Evolutionary conservation across 2,797 vertebrate genomes (phyloP).

Genomic region (Pelodytes ibericus): DNA sequence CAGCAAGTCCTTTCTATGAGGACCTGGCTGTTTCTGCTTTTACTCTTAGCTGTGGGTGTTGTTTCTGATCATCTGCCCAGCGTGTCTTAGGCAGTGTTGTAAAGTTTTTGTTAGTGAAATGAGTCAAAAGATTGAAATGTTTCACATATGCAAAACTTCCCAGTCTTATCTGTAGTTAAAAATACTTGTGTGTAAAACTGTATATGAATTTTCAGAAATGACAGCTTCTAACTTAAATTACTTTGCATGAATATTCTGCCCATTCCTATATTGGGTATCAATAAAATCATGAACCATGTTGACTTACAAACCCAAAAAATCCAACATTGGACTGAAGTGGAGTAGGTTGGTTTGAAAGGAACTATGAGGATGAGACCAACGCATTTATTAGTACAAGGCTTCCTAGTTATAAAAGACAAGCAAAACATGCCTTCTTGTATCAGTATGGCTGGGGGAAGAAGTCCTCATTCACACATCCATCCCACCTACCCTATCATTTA

Average conservation of each 20-base stretch:
- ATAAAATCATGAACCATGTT: too few relatives aligned
- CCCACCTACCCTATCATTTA: too few relatives aligned
- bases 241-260: background rate
- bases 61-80: conserved; percentile 11
- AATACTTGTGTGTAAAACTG: background rate
- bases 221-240: background rate
- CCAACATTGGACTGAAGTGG: too few relatives aligned
- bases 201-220: too few relatives aligned
- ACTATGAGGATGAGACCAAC: too few relatives aligned
- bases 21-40: background rate
- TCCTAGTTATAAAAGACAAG: too few relatives aligned
- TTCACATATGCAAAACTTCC: conserved; percentile 65
- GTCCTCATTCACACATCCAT: too few relatives aligned
- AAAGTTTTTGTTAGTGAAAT: conserved; percentile 67
- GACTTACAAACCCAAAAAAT: too few relatives aligned
- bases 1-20: background rate
- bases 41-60: conserved; percentile 8
- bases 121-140: conserved; percentile 72
- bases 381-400: too few relatives aligned
- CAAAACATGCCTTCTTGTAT: too few relatives aligned
- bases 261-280: background rate
- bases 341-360: too few relatives aligned
- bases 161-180: conserved; percentile 43
- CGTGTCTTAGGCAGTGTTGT: background rate
- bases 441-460: too few relatives aligned